phyloP scores from a whole-genome alignment of 1,140 invertebrate species.

The Sarcophaga peregrina region DNA sequence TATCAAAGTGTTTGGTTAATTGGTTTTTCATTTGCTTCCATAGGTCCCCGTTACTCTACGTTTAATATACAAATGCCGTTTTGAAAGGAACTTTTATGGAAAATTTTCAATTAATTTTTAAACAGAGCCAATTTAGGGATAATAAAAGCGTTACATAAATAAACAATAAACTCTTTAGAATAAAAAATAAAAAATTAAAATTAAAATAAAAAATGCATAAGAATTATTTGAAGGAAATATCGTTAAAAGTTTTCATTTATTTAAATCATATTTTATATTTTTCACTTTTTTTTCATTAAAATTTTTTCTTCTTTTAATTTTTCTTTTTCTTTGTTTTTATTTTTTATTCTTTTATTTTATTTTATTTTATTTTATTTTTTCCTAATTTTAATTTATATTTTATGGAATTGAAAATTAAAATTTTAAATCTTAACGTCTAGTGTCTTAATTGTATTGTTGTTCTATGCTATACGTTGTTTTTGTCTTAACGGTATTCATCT shows the following conservation, averaged over 20 bases:
- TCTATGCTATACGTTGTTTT: slow-evolving; percentile 5
- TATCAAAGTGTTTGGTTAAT: too few species aligned
- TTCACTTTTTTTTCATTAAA: not conserved
- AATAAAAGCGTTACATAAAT: not conserved
- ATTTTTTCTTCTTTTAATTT: too few species aligned
- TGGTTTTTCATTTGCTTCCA: too few species aligned
- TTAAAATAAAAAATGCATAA: too few species aligned
- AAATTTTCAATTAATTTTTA: not conserved
- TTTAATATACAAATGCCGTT: too few species aligned
- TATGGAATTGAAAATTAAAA: too few species aligned
- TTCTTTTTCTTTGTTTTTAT: too few species aligned
- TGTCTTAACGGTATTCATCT: not conserved
- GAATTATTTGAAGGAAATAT: not conserved
- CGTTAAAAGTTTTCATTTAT: not conserved
- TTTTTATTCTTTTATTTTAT: not conserved
- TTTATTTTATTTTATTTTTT: not conserved
- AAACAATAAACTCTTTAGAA: not conserved
- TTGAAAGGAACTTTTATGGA: too few species aligned
- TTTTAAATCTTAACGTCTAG: not conserved
- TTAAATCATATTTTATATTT: not conserved
- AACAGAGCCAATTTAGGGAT: not conserved
- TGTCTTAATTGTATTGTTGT: slow-evolving; percentile 21
- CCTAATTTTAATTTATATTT: too few species aligned
- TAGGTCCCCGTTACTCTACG: too few species aligned
- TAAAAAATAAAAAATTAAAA: too few species aligned